Conservation (phyloP, 2,888 invertebrate genomes). For the Chesias legatella region DNA sequence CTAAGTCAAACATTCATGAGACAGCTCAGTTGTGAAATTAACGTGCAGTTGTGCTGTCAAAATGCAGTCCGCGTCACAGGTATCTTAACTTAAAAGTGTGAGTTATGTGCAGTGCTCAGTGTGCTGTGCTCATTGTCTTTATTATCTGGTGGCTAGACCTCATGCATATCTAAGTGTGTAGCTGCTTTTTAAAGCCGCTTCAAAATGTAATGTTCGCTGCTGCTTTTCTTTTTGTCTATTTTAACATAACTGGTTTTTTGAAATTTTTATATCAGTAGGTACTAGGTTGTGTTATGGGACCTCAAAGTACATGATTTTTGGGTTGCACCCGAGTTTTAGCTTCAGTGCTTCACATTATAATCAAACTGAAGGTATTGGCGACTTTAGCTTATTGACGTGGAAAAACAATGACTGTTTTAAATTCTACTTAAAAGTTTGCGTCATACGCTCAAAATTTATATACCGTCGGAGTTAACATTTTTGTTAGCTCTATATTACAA, state of each 20-base stretch:
- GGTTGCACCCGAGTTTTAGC: slow-evolving; percentile 14
- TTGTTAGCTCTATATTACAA: neutral
- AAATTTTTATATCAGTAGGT: no score
- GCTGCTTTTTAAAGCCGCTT: no score
- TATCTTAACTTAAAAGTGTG: neutral
- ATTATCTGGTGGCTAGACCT: neutral
- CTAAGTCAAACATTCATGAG: no score
- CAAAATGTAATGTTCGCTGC: no score
- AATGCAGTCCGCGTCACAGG: no score
- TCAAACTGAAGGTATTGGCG: slow-evolving; percentile 10
- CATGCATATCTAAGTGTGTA: no score
- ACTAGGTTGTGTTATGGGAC: no score
- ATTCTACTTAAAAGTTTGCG: slow-evolving; percentile 1
- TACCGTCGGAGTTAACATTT: neutral
- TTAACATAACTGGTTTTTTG: no score
- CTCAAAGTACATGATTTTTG: neutral
- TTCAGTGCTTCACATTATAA: slow-evolving; percentile 14
- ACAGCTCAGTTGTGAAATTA: no score
- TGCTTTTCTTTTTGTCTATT: no score
- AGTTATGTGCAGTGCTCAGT: slow-evolving; percentile 23
- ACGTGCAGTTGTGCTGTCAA: no score
- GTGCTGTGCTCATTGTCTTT: slow-evolving; percentile 20
- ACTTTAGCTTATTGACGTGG: neutral
- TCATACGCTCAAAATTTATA: neutral
- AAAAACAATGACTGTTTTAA: neutral